Base-by-base conservation (phyloP, 2,797 vertebrate species). In the Phalanger gymnotis region DNA sequence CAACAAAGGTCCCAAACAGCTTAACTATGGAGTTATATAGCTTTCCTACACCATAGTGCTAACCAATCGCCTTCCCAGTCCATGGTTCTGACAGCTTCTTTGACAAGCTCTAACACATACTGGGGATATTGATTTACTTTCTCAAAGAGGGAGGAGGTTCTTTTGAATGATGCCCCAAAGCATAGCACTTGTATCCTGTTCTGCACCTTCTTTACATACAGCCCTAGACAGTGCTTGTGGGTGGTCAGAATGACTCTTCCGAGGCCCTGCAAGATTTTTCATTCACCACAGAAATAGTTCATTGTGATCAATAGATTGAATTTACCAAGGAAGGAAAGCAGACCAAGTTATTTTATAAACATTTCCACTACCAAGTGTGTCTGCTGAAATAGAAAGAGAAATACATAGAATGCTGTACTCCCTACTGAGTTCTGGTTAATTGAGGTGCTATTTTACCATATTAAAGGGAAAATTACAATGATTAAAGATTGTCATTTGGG, bases 371-470 rank as follows among this genome's bases (percentile, higher is more conserved):
- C 90, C 93, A 94, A 66, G 6, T 7, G 92, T 94, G 58, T 92
- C 10, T 87, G 16, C 91, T 96, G 66, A 96, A 95, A 47, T 94
- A 57, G 89, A 94, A 53, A 95, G 94, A 95, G 51, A 94, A 92
- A 40, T n/a, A 94, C 91, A 22, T 90, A 91, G 52, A 96, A 87
- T 11, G 10, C 1, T 13, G 93, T 53, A 91, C 89, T 95, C 93
- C 54, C 93, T 47, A 90, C 52, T 95, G 52, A 58, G 61, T 90
- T 58, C 53, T 55, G 94, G 94, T 34, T 25, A 92, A 93, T 51
- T 56, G 51, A 14, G 53, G 57, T 92, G 61, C 87, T 56, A 81
- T 73, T 87, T 87, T 51, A 27, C 22, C 2, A 96, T 90, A 90
- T 66, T 92, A 22, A 94, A 66, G 81, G 55, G 97, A 96, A 96